Base-by-base conservation (phyloP, 2,797 vertebrate genomes). In the Myripristis murdjan region DNA sequence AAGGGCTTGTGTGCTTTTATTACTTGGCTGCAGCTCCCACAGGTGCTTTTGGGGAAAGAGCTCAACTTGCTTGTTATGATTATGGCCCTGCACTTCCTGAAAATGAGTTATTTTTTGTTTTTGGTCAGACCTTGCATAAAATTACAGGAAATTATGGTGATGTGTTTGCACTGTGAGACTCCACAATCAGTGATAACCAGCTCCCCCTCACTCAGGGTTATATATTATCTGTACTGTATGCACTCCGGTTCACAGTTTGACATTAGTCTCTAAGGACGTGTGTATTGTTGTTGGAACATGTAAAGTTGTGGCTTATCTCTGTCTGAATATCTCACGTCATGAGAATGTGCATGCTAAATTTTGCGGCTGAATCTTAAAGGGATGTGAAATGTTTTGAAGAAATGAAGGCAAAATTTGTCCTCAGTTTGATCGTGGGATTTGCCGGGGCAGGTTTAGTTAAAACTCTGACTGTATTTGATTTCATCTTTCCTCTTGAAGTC, bases 1-100 rank as follows among this genome's bases (percentile, higher is more conserved):
- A 92, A 85, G 78, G 74, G 81, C 84, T 81, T 72, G 75, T 58
- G 39, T 91, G 86, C 88, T 93, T 93, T 93, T 88, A 92, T 91
- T 74, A 77, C 87, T 85, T 83, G 80, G 76, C 88, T 79, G 76
- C 64, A 62, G 73, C 71, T 88, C 90, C 89, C 89, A 82, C 91
- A 90, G 90, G 92, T 93, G 90, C 91, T n/a, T 88, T 89, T 44
- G 63, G 35, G 65, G 63, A 78, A 73, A 56, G 55, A 84, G 20
- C 48, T 68, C 63, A 33, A 44, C 79, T 66, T 26, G 59, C 69
- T 84, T 90, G 87, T 91, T 92, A 74, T 93, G 87, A 86, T 79
- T 79, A 59, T 41, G 28, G 39, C 33, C 60, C n/a, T 28, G 23
- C 61, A 68, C 76, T 70, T 81, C 72, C 81, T 83, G 77, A 88